phyloP scores from a whole-genome alignment of 30 jellyfish, hydroid and myxozoan genomes.

The Hydractinia echinata region DNA sequence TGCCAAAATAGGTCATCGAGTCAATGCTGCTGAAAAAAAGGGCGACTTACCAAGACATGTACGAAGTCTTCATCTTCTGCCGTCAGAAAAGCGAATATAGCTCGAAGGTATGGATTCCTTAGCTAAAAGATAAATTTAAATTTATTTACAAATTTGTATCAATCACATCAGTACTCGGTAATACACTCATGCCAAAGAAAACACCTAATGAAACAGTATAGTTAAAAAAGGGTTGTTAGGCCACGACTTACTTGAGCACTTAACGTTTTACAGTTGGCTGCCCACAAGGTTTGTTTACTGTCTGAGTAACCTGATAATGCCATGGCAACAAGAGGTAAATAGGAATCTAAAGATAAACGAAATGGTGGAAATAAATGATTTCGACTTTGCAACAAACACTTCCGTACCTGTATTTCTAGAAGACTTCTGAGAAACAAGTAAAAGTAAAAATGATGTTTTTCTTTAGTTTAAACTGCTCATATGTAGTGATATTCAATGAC shows the following conservation, averaged over 20 bases:
- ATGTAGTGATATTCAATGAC: too few species aligned
- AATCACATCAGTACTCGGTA: too few species aligned
- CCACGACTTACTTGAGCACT: constrained; percentile 62
- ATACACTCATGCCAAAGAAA: too few species aligned
- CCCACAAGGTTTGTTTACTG: constrained; percentile 66
- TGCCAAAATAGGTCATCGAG: too few species aligned
- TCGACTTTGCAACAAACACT: too few species aligned
- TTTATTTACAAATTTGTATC: background rate
- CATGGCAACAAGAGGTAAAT: constrained; percentile 87
- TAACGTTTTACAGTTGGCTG: constrained; percentile 61
- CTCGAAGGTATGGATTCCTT: constrained; percentile 83
- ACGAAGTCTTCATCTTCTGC: constrained; percentile 70
- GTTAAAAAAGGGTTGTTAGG: background rate
- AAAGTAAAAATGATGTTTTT: too few species aligned
- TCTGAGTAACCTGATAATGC: constrained; percentile 86
- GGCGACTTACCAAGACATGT: constrained; percentile 56
- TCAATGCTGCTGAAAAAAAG: background rate
- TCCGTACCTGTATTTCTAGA: too few species aligned
- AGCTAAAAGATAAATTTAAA: constrained; percentile 23
- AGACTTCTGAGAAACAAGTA: too few species aligned
- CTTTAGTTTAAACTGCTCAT: too few species aligned
- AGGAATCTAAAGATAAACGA: constrained; percentile 34
- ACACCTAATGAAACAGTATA: background rate
- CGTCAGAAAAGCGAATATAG: constrained; percentile 85
- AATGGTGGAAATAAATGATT: too few species aligned